Evolutionary conservation across 2,888 invertebrate species (phyloP).

Genomic region (Drosophila anomelani): DNA sequence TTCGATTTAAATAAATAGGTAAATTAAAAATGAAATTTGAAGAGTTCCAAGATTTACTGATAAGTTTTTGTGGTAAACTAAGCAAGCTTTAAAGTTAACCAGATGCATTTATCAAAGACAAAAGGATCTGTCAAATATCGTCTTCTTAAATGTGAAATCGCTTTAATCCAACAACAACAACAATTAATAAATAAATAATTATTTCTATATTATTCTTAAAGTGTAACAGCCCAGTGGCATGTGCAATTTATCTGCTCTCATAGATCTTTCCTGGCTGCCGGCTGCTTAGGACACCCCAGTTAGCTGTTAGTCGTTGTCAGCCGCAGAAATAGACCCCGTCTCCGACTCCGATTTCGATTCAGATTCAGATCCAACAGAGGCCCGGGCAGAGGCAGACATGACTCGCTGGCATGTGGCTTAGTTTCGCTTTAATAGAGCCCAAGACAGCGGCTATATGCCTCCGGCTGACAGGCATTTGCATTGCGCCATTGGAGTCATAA

Average conservation of each 20-base stretch:
- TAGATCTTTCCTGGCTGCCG: constrained; percentile 58
- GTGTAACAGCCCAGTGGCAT: constrained; percentile 30
- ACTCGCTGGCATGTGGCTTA: constrained; percentile 75
- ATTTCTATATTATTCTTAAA: not conserved
- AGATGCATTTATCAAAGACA: not conserved
- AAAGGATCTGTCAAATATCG: not conserved
- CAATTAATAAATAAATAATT: not conserved
- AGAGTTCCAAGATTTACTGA: too few relatives aligned
- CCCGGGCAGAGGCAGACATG: constrained; percentile 47
- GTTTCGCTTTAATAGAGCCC: constrained; percentile 73
- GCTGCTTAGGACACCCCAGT: constrained; percentile 45
- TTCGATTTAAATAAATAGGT: too few relatives aligned
- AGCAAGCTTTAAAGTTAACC: not conserved
- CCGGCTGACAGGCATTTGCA: constrained; percentile 67
- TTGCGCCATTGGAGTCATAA: constrained; percentile 76
- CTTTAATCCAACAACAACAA: too few relatives aligned
- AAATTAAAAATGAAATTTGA: too few relatives aligned
- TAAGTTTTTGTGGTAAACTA: too few relatives aligned
- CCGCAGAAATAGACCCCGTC: constrained; percentile 4
- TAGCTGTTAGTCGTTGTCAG: constrained; percentile 34
- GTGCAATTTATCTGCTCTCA: constrained; percentile 68
- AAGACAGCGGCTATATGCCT: constrained; percentile 29
- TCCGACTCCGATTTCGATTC: not conserved
- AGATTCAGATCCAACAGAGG: constrained; percentile 8
- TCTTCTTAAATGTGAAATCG: too few relatives aligned